A percentile compares a stretch with the other conserved stretches of the same genome.
These are phyloP conservation scores for Rhagonycha lutea DNA, from an alignment of 2,888 invertebrate genomes.

Conservation along the genomic window DNA sequence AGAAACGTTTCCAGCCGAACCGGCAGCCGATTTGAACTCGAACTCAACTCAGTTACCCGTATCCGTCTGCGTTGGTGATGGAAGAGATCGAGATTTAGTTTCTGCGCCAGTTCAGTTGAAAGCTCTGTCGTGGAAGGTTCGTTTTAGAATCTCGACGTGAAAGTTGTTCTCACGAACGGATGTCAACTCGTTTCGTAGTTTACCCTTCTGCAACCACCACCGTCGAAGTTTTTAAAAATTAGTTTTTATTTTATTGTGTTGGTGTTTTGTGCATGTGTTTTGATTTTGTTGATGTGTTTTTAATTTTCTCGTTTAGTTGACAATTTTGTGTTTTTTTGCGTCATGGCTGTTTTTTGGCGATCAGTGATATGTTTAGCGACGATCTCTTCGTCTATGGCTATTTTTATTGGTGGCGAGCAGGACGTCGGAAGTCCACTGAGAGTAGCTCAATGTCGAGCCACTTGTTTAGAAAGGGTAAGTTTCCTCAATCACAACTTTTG, in stretches of 20 bases:
- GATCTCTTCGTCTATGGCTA: slow-evolving; percentile 47
- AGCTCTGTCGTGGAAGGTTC: slow-evolving; percentile 28
- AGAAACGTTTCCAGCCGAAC: slow-evolving; percentile 42
- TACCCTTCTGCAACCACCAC: background rate
- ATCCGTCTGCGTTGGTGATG: slow-evolving; percentile 34
- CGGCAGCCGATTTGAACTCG: slow-evolving; percentile 42
- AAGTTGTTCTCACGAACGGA: background rate
- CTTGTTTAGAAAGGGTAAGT: slow-evolving; percentile 72
- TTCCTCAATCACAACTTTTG: background rate
- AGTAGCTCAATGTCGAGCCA: slow-evolving; percentile 73
- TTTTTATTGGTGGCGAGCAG: slow-evolving; percentile 61
- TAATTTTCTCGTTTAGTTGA: slow-evolving; percentile 20
- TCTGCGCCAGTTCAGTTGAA: slow-evolving; percentile 44
- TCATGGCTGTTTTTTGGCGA: slow-evolving; percentile 48
- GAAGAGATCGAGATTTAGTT: slow-evolving; percentile 30
- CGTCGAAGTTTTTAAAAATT: slow-evolving; percentile 4
- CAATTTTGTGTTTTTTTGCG: slow-evolving; percentile 33
- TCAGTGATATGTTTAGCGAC: slow-evolving; percentile 46
- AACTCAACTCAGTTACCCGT: slow-evolving; percentile 32
- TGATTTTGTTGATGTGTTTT: slow-evolving; percentile 27
- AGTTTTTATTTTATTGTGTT: slow-evolving; percentile 16
- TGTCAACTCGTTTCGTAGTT: slow-evolving; percentile 9
- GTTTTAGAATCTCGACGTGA: slow-evolving; percentile 24
- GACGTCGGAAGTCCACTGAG: slow-evolving; percentile 72
- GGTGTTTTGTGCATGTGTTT: slow-evolving; percentile 26